phyloP scores from a whole-genome alignment of 1,140 invertebrate species.

The Drosophila sproati region DNA sequence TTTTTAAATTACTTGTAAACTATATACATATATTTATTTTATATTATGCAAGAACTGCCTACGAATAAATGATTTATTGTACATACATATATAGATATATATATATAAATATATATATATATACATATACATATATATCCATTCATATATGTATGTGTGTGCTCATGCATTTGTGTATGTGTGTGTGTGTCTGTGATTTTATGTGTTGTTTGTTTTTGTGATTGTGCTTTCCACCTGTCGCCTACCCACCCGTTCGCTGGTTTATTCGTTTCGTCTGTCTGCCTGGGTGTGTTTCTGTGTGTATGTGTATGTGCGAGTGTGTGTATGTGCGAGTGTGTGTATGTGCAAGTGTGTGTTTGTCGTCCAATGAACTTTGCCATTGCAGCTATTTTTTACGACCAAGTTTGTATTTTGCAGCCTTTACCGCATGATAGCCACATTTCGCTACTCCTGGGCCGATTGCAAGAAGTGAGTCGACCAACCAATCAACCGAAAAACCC shows the following conservation, averaged over 20 bases:
- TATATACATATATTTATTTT: slow-evolving; percentile 80
- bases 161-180: background rate
- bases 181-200: slow-evolving; percentile 18
- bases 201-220: slow-evolving; percentile 39
- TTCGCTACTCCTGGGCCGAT: slow-evolving; percentile 73
- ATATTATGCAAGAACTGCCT: slow-evolving; percentile 83
- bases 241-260: slow-evolving; percentile 7
- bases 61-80: slow-evolving; percentile 82
- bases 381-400: slow-evolving; percentile 56
- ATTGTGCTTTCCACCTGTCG: slow-evolving; percentile 9
- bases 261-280: slow-evolving; percentile 7
- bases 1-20: slow-evolving; percentile 83
- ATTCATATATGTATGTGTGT: slow-evolving; percentile 28
- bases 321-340: slow-evolving; percentile 5
- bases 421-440: slow-evolving; percentile 73
- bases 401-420: slow-evolving; percentile 76
- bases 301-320: slow-evolving; percentile 9
- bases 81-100: slow-evolving; percentile 52
- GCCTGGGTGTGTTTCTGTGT: background rate
- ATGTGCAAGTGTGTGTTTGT: slow-evolving; percentile 15
- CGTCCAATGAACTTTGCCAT: slow-evolving; percentile 39
- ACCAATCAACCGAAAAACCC: background rate
- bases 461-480: slow-evolving; percentile 56
- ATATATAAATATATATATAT: slow-evolving; percentile 4
- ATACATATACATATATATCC: slow-evolving; percentile 15